Conservation (phyloP, 2,888 invertebrate genomes). For the Cataglyphis rosenhaueri region DNA sequence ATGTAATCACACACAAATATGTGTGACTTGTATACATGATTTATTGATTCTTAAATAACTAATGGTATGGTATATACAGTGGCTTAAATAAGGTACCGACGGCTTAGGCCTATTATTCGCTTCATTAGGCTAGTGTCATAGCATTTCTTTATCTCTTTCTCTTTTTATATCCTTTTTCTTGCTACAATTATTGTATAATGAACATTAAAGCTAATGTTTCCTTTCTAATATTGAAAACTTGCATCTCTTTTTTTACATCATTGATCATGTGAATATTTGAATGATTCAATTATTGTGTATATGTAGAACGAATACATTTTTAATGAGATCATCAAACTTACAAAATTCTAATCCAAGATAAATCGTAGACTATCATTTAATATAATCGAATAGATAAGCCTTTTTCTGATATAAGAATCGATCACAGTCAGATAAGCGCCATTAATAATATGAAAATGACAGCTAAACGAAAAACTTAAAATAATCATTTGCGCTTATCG, state of each 20-base stretch:
- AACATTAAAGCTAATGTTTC: slow-evolving; percentile 68
- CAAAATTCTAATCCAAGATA: slow-evolving; percentile 11
- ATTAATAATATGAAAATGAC: slow-evolving; percentile 21
- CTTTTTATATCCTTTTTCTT: slow-evolving; percentile 54
- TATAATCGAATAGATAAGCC: slow-evolving; percentile 7
- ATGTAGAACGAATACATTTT: slow-evolving; percentile 15
- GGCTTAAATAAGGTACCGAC: slow-evolving; percentile 81
- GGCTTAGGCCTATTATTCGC: slow-evolving; percentile 82
- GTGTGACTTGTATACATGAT: slow-evolving; percentile 71
- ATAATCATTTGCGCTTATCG: slow-evolving; percentile 50
- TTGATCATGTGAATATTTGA: slow-evolving; percentile 68
- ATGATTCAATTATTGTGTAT: slow-evolving; percentile 65
- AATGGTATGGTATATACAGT: slow-evolving; percentile 83
- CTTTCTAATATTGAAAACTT: slow-evolving; percentile 56
- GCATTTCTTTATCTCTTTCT: slow-evolving; percentile 58
- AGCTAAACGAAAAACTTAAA: slow-evolving; percentile 18
- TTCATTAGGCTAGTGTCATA: slow-evolving; percentile 81
- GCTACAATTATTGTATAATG: slow-evolving; percentile 61
- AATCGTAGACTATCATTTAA: neutral
- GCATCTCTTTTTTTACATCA: slow-evolving; percentile 65
- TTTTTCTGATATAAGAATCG: slow-evolving; percentile 23
- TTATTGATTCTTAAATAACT: slow-evolving; percentile 76
- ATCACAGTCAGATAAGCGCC: slow-evolving; percentile 49
- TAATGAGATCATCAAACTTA: slow-evolving; percentile 25
- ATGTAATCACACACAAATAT: slow-evolving; percentile 76